Percentiles rank a stretch among this genome's conserved stretches.
These are phyloP conservation scores for Mormyrus lacerda DNA, from an alignment of 2,113 vertebrate genomes.

Conservation along the genomic window DNA sequence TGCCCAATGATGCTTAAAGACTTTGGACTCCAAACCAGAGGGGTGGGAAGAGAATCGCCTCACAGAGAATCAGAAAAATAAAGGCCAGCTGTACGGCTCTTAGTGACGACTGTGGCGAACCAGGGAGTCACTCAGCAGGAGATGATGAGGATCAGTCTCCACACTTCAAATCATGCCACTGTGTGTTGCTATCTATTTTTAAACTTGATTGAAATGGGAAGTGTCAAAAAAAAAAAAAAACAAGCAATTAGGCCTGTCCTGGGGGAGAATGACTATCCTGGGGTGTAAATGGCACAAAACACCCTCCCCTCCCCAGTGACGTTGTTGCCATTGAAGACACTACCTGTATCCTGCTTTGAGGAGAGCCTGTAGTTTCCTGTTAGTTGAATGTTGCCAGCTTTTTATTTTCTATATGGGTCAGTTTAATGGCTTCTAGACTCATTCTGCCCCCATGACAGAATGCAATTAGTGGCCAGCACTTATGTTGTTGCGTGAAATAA, in stretches of 20 bases:
- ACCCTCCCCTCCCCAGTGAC: neutral
- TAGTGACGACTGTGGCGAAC: neutral
- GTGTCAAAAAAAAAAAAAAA: neutral
- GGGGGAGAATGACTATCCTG: neutral
- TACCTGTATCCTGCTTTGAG: neutral
- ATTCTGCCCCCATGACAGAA: neutral
- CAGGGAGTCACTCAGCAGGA: neutral
- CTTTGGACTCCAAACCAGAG: neutral
- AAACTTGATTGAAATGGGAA: constrained; percentile 3
- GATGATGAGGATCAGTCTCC: neutral
- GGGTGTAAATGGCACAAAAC: neutral
- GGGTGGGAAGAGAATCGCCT: neutral
- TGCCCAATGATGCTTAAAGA: neutral
- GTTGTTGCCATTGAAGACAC: neutral
- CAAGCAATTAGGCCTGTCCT: neutral
- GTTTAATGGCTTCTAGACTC: neutral
- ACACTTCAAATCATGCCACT: neutral
- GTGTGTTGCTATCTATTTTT: constrained; percentile 1
- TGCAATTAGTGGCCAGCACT: neutral
- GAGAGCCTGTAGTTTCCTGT: neutral
- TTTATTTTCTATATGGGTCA: neutral
- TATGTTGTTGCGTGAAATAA: neutral
- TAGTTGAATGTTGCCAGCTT: neutral
- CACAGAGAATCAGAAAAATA: neutral
- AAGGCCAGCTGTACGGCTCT: neutral